Base-by-base conservation (phyloP, 2,113 vertebrate species). In the Paedocypris sp. region DNA sequence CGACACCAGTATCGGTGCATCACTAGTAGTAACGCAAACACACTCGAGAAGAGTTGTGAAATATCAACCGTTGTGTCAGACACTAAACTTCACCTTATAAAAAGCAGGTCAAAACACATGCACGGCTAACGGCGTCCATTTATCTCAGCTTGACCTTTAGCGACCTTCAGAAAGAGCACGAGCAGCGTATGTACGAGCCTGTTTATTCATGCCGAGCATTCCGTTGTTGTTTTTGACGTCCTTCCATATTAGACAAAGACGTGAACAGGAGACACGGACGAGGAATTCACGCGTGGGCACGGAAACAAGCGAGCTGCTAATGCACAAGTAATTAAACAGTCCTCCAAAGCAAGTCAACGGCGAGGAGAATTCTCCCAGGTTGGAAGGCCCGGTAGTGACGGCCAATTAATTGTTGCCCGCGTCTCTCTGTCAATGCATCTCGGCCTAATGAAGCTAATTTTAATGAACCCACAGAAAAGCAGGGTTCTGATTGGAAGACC, bases 401-500 rank as follows among this genome's bases (percentile, higher is more conserved):
- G 61, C 48, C 60, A 68, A 73, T 69, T 73, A 68, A 68, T 68
- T 71, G 50, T 64, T 62, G 58, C 39, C 60, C 42, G 26, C 36
- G 45, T 53, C 41, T 54, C 26, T 32, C 54, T 68, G 62, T 68
- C 70, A 64, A 57, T 67, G 66, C 20, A 62, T 53, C 50, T 53
- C 45, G 29, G 3, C 50, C 42, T 73, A 73, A 69, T 69, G 52
- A 73, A 67, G 63, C 61, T 58, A 22, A 8, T 63, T 67, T 65
- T 71, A 62, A 66, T 66, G 62, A 69, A 69, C 25, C 54, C 18
- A 29, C 29, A 42, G 23, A 61, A 60, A 54, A 32, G 6, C 25
- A 60, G 18, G 32, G 41, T 60, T 58, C 62, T 35, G 42, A 60
- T 46, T 53, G 8, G 22, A 54, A 38, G 42, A 39, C 41, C 56